Conservation (phyloP, 2,797 vertebrate genomes). For the Sylvia borin region DNA sequence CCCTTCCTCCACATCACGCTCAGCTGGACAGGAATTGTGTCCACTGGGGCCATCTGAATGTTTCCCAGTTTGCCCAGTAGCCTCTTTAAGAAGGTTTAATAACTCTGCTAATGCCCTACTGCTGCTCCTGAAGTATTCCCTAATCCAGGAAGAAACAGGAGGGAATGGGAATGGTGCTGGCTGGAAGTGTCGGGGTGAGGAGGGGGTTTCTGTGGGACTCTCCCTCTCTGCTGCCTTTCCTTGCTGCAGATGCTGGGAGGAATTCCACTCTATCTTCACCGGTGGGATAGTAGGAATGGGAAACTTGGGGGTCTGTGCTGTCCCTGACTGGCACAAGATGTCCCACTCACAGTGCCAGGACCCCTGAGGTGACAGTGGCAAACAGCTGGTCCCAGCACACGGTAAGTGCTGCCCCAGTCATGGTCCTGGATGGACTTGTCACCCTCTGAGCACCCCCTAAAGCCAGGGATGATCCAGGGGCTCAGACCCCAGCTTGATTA, state of each 20-base stretch:
- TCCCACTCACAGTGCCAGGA: neutral
- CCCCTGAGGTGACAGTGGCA: rapidly evolving
- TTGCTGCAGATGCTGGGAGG: rapidly evolving
- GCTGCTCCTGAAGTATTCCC: neutral
- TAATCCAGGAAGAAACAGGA: neutral
- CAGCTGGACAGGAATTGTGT: neutral
- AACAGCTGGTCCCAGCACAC: neutral
- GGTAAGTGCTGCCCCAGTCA: neutral
- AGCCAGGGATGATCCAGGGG: neutral
- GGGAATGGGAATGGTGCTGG: neutral
- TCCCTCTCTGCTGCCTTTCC: neutral
- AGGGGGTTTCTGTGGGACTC: neutral
- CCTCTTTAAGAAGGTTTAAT: neutral
- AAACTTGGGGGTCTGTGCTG: neutral
- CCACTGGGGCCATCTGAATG: neutral
- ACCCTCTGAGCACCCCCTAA: neutral
- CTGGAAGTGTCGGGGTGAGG: rapidly evolving
- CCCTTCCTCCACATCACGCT: rapidly evolving
- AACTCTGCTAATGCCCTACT: neutral
- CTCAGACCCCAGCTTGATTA: rapidly evolving
- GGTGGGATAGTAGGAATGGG: rapidly evolving
- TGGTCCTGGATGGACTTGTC: neutral
- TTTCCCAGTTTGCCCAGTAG: neutral
- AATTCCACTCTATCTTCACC: neutral
- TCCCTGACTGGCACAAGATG: neutral